Conservation (phyloP, 1,140 invertebrate genomes). For the Sminthurinus signatus region DNA sequence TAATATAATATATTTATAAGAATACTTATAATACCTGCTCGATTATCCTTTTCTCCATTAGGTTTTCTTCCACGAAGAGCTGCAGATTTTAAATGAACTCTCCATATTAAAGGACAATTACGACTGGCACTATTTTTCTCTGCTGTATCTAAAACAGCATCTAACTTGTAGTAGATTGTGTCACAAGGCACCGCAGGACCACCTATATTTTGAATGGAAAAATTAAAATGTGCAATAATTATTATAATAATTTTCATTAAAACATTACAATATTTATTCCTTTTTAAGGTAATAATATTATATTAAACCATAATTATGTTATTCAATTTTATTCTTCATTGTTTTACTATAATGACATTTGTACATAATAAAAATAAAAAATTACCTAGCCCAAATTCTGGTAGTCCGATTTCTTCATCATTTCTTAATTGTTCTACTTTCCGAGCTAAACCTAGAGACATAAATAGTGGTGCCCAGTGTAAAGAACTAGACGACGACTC, state of each 20-base stretch:
- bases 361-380: too few species aligned
- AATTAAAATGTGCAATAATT: too few species aligned
- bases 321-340: background rate
- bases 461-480: conserved; percentile 37
- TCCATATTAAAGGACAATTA: conserved; percentile 39
- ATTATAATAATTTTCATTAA: too few species aligned
- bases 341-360: too few species aligned
- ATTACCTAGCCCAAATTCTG: conserved; percentile 34
- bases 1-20: too few species aligned
- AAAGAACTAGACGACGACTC: conserved; percentile 13
- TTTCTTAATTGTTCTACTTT: conserved; percentile 34
- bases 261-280: too few species aligned
- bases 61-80: conserved; percentile 12
- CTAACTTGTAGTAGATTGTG: conserved; percentile 40
- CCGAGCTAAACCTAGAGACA: conserved; percentile 30
- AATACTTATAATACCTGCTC: too few species aligned
- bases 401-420: conserved; percentile 33
- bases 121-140: conserved; percentile 25
- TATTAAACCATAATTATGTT: too few species aligned
- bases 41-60: conserved; percentile 24
- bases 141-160: conserved; percentile 31
- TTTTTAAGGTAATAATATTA: too few species aligned
- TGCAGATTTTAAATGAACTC: conserved; percentile 34
- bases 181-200: conserved; percentile 39
- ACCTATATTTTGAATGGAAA: conserved; percentile 21